Percentiles rank a stretch among this genome's conserved stretches.
These are phyloP conservation scores for Malurus melanocephalus DNA, from an alignment of 2,113 vertebrate genomes.

Conservation along the genomic window DNA sequence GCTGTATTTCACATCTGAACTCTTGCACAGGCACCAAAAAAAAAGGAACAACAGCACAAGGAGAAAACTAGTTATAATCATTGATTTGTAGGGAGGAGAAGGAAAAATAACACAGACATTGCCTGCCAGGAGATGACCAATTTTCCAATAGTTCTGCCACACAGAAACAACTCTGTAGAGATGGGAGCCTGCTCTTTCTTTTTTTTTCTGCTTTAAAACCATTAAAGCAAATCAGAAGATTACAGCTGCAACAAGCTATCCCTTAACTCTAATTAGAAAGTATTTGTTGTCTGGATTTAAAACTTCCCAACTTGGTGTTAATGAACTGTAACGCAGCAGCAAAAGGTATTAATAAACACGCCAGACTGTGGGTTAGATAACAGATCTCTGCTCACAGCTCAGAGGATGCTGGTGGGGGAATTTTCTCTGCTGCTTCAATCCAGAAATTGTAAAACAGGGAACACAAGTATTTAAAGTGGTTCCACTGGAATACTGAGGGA, in stretches of 20 bases:
- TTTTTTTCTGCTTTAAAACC: neutral
- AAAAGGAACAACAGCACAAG: neutral
- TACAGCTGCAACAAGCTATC: slow-evolving; percentile 38
- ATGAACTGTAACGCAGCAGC: slow-evolving; percentile 30
- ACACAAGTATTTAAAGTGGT: neutral
- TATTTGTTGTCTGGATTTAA: slow-evolving; percentile 47
- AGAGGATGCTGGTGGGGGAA: neutral
- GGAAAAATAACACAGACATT: neutral
- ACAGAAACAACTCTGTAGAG: neutral
- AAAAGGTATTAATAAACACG: slow-evolving; percentile 33
- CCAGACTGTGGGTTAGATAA: neutral
- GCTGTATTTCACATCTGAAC: neutral
- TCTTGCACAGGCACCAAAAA: neutral
- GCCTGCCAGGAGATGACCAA: slow-evolving; percentile 34
- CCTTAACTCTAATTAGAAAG: slow-evolving; percentile 44
- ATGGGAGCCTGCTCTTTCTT: neutral
- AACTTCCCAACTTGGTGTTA: slow-evolving; percentile 34
- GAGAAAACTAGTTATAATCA: slow-evolving; percentile 17
- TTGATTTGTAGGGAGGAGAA: slow-evolving; percentile 12
- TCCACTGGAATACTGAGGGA: neutral
- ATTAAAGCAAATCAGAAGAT: slow-evolving; percentile 39
- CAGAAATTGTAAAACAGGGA: neutral
- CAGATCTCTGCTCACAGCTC: neutral
- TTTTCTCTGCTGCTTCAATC: neutral
- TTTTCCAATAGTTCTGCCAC: slow-evolving; percentile 43